These are phyloP conservation scores for Micropoecilia bifurca DNA, from an alignment of 2,797 vertebrate genomes.

Conservation along the genomic window DNA sequence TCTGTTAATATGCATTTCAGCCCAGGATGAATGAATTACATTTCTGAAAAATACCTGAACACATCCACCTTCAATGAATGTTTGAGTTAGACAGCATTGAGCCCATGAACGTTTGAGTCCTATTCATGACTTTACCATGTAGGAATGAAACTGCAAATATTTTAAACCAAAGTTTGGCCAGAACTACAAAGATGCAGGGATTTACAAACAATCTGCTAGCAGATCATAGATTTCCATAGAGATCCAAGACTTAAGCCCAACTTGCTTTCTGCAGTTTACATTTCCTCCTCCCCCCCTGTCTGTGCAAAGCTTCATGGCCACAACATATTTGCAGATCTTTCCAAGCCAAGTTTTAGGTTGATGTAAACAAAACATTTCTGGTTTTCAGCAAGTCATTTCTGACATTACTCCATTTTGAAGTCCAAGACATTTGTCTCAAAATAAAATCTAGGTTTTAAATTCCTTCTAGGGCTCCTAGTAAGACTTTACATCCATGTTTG, in stretches of 20 bases:
- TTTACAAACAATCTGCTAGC: not conserved
- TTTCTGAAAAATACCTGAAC: not conserved
- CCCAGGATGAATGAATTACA: not conserved
- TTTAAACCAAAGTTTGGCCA: not conserved
- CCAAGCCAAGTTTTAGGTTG: not conserved
- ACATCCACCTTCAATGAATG: not conserved
- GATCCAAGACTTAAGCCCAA: not conserved
- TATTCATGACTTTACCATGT: not conserved
- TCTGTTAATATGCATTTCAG: not conserved
- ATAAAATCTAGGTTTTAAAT: not conserved
- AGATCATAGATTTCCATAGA: no score
- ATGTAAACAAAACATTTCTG: not conserved
- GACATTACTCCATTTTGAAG: not conserved
- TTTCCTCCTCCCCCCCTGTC: no score
- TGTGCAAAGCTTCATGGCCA: not conserved
- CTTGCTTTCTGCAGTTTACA: not conserved
- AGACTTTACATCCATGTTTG: not conserved
- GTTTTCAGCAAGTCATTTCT: not conserved
- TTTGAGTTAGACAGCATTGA: not conserved
- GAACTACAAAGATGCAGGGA: not conserved
- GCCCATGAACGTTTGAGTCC: no score
- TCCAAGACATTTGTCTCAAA: not conserved
- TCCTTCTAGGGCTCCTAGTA: not conserved
- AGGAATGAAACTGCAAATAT: not conserved
- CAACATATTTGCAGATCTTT: not conserved